Conservation (phyloP, 1,140 invertebrate genomes). For the Helicoverpa zea region DNA sequence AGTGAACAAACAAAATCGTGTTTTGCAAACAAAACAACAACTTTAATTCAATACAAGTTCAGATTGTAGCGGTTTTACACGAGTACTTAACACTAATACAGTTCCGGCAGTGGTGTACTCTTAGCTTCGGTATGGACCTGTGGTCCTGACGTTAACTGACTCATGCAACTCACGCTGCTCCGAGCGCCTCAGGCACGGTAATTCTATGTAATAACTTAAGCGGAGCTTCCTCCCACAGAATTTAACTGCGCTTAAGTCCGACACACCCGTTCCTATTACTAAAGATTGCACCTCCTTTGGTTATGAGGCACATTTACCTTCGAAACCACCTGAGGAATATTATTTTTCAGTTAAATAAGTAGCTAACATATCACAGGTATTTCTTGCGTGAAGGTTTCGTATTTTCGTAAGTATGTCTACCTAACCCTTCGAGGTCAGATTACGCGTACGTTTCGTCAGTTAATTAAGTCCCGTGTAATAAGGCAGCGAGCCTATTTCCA, state of each 20-base stretch:
- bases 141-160: conserved; percentile 16
- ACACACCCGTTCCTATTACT: conserved; percentile 16
- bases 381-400: too few relatives aligned
- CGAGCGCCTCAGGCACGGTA: conserved; percentile 7
- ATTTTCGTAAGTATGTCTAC: too few relatives aligned
- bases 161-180: conserved; percentile 16
- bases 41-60: too few relatives aligned
- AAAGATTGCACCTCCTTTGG: neutral
- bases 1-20: too few relatives aligned
- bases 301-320: neutral
- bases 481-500: too few relatives aligned
- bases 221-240: neutral
- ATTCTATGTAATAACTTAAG: conserved; percentile 31
- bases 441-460: too few relatives aligned
- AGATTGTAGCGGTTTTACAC: neutral
- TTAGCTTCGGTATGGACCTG: neutral
- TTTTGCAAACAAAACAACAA: too few relatives aligned
- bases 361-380: neutral
- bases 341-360: neutral
- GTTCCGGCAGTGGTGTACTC: neutral
- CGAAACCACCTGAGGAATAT: neutral
- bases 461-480: too few relatives aligned
- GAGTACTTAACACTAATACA: neutral
- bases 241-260: conserved; percentile 33
- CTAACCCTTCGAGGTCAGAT: too few relatives aligned